These are phyloP conservation scores for Erpetoichthys calabaricus DNA, from an alignment of 2,797 vertebrate species.

Conservation along the genomic window DNA sequence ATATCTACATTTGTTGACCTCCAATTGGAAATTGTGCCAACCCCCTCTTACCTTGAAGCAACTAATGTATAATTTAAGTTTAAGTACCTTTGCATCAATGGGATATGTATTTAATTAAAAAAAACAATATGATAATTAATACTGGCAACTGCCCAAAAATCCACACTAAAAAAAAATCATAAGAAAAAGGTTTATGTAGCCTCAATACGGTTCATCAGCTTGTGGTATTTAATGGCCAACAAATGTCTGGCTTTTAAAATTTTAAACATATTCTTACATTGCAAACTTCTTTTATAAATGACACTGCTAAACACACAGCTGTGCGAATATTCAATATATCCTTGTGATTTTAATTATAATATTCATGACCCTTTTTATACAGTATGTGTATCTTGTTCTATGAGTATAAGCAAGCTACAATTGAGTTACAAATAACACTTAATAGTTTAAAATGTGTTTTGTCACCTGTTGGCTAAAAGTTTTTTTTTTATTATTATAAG, in stretches of 20 bases:
- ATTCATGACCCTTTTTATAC: no score
- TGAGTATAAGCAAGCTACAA: no score
- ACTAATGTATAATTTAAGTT: background rate
- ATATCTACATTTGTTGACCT: no score
- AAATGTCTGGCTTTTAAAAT: background rate
- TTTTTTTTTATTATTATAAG: no score
- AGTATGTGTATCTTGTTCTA: no score
- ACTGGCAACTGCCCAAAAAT: background rate
- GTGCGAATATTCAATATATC: no score
- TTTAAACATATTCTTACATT: background rate
- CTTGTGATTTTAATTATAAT: no score
- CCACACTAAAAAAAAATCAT: background rate
- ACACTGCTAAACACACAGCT: no score
- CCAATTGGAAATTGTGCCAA: background rate
- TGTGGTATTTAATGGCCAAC: background rate
- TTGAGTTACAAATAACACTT: no score
- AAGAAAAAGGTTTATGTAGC: slow-evolving; percentile 4
- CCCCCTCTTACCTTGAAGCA: background rate
- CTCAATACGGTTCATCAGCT: background rate
- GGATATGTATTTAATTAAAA: background rate
- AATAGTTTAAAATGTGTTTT: no score
- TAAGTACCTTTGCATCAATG: background rate
- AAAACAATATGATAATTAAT: background rate
- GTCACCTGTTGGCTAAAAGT: no score
- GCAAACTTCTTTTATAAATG: no score